Conservation (phyloP, 2,888 invertebrate genomes). For the Erpobdella octoculata region DNA sequence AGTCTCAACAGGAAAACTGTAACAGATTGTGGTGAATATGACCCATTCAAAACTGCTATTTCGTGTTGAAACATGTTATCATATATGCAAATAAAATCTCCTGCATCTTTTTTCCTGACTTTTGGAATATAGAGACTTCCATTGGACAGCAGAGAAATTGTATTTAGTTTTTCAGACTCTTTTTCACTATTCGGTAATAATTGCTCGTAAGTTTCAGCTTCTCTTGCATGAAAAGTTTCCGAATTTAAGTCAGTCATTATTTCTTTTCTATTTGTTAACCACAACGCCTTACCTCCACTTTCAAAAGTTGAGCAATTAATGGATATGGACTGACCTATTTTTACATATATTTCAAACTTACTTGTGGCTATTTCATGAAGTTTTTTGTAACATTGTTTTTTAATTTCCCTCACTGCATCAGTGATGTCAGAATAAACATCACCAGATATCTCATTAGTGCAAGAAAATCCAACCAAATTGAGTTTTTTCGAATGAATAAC, state of each 20-base stretch:
- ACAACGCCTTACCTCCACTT: slow-evolving; percentile 58
- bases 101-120: slow-evolving; percentile 62
- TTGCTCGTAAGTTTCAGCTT: no score
- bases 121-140: slow-evolving; percentile 72
- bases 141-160: slow-evolving; percentile 66
- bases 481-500: slow-evolving; percentile 40
- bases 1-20: slow-evolving; percentile 60
- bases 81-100: slow-evolving; percentile 73
- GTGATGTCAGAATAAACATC: background rate
- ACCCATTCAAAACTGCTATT: slow-evolving; percentile 53
- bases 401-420: slow-evolving; percentile 13
- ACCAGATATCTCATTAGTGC: background rate
- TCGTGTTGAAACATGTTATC: slow-evolving; percentile 74
- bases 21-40: background rate
- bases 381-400: background rate
- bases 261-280: slow-evolving; percentile 57
- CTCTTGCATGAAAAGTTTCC: no score
- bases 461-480: background rate
- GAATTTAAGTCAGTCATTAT: background rate
- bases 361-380: slow-evolving; percentile 13
- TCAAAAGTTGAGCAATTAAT: background rate
- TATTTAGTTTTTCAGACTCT: background rate
- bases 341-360: slow-evolving; percentile 1
- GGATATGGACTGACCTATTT: background rate
- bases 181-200: background rate